phyloP scores from a whole-genome alignment of 1,140 invertebrate genomes.

The Probaryconus sp. region DNA sequence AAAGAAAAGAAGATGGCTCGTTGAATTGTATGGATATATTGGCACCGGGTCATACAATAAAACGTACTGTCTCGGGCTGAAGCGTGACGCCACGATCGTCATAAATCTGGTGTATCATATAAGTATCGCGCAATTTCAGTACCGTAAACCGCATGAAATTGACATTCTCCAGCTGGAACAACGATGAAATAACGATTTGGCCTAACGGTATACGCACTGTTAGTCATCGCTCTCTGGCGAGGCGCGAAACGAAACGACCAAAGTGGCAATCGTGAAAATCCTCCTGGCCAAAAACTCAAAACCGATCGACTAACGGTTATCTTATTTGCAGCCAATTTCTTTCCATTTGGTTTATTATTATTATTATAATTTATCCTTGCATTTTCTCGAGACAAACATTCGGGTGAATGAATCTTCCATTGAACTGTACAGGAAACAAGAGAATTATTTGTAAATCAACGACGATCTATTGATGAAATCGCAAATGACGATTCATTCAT shows the following conservation, averaged over 20 bases:
- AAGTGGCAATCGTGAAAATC: constrained; percentile 29
- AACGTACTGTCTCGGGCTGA: constrained; percentile 39
- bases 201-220: constrained; percentile 71
- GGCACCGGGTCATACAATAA: constrained; percentile 9
- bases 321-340: constrained; percentile 12
- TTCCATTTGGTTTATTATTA: not conserved
- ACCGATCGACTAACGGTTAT: constrained; percentile 17
- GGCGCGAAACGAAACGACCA: constrained; percentile 45
- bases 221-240: constrained; percentile 68
- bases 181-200: constrained; percentile 68
- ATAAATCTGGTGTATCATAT: constrained; percentile 62
- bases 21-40: no score
- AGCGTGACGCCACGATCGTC: constrained; percentile 44
- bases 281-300: constrained; percentile 33
- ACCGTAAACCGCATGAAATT: constrained; percentile 74
- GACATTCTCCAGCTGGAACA: constrained; percentile 71
- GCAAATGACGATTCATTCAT: constrained; percentile 3
- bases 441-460: no score
- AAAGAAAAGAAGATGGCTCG: not conserved
- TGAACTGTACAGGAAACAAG: no score
- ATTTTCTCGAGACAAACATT: no score
- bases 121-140: constrained; percentile 70
- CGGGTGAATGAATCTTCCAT: no score
- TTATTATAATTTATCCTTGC: no score
- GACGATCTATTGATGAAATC: no score